A percentile compares a stretch with the other conserved stretches of the same genome.
Conservation (phyloP, 2,797 vertebrate species). For the Amphiprion clarkii region DNA sequence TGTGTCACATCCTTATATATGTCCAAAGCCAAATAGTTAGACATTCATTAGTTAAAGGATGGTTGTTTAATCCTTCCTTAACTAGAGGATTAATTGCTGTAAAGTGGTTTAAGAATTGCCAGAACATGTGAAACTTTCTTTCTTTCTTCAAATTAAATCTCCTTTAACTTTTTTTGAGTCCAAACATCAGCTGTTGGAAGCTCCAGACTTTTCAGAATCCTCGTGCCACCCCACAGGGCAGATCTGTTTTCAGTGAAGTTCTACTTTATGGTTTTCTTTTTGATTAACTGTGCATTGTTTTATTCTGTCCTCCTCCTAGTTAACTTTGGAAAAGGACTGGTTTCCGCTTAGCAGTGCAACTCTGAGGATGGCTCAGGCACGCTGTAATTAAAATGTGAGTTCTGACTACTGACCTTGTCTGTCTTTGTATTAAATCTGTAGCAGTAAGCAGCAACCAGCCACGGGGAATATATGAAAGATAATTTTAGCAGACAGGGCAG, state of each 20-base stretch:
- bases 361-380: conserved; percentile 13
- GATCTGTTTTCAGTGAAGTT: neutral
- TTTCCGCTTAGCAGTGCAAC: conserved; percentile 58
- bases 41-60: neutral
- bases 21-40: too few species aligned
- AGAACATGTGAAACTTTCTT: neutral
- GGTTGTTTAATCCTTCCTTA: neutral
- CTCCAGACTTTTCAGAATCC: too few species aligned
- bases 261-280: neutral
- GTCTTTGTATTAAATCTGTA: conserved; percentile 43
- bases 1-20: too few species aligned
- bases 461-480: conserved; percentile 56
- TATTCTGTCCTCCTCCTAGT: conserved; percentile 20
- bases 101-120: too few species aligned
- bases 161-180: neutral
- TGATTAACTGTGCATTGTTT: conserved; percentile 20
- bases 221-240: neutral
- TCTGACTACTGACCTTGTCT: conserved; percentile 53
- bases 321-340: conserved; percentile 14
- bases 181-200: neutral
- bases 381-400: conserved; percentile 60
- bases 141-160: too few species aligned
- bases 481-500: conserved; percentile 49
- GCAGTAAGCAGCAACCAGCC: conserved; percentile 51
- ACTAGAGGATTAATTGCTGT: too few species aligned